Evolutionary conservation across 2,888 invertebrate species (phyloP).

Genomic region (Rhynchonema sp.): DNA sequence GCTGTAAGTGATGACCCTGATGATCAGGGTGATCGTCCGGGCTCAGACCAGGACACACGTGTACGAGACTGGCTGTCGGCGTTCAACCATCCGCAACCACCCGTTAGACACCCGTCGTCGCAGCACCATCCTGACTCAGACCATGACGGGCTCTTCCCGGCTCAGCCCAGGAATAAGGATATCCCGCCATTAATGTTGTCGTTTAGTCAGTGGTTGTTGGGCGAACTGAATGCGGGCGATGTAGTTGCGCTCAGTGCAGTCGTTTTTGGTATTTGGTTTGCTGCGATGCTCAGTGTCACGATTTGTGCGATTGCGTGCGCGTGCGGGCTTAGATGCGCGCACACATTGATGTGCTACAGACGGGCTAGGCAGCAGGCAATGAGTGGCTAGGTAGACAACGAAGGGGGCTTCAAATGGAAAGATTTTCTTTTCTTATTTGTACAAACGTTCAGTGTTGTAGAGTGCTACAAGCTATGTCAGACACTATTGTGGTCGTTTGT

Average conservation of each 20-base stretch:
- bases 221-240: conserved; percentile 3
- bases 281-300: conserved; percentile 8
- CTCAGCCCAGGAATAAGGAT: background rate
- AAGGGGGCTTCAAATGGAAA: no score
- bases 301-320: conserved; percentile 3
- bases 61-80: background rate
- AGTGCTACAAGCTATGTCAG: no score
- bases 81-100: background rate
- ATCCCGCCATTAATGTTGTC: background rate
- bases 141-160: background rate
- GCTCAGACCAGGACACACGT: background rate
- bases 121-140: background rate
- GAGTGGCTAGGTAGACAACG: background rate
- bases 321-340: background rate
- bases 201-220: background rate
- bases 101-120: background rate
- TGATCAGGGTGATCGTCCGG: background rate
- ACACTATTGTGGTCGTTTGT: no score
- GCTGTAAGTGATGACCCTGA: conserved; percentile 43
- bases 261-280: conserved; percentile 12
- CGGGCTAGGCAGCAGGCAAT: background rate
- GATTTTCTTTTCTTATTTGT: no score
- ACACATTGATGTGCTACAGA: background rate
- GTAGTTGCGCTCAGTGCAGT: conserved; percentile 10
- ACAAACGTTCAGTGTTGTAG: no score